A percentile compares a stretch with the other conserved stretches of the same genome.
Evolutionary conservation across 2,888 invertebrate species (phyloP).

Genomic region (Hyalella azteca): DNA sequence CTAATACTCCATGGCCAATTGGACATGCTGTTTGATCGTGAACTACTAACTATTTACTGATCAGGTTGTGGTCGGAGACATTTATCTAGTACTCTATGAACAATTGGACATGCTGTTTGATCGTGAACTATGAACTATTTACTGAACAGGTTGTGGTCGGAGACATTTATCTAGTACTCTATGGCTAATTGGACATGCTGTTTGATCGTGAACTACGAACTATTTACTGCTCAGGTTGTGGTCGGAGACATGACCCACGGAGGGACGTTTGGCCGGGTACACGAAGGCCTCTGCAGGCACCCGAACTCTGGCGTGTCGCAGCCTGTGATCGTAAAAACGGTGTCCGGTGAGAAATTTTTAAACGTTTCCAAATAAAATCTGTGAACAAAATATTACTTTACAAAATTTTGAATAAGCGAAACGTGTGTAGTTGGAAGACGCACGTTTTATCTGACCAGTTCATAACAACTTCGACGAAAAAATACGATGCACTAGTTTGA

Average conservation of each 20-base stretch:
- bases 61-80: constrained; percentile 53
- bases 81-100: no score
- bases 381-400: no score
- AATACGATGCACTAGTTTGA: no score
- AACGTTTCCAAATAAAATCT: no score
- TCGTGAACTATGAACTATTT: not conserved
- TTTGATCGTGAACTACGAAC: not conserved
- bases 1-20: no score
- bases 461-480: no score
- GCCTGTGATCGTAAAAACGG: constrained; percentile 52
- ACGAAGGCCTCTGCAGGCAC: constrained; percentile 49
- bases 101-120: no score
- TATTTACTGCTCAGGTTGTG: constrained; percentile 42
- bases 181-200: not conserved
- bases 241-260: constrained; percentile 52
- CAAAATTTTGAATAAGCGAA: no score
- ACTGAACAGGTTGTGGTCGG: constrained; percentile 48
- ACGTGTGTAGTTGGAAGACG: no score
- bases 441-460: no score
- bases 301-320: constrained; percentile 44
- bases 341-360: constrained; percentile 50
- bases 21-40: no score
- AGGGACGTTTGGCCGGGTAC: constrained; percentile 54
- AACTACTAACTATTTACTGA: not conserved
- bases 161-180: no score